Evolutionary conservation across 2,113 vertebrate species (phyloP).

Genomic region (Fukomys damarensis): DNA sequence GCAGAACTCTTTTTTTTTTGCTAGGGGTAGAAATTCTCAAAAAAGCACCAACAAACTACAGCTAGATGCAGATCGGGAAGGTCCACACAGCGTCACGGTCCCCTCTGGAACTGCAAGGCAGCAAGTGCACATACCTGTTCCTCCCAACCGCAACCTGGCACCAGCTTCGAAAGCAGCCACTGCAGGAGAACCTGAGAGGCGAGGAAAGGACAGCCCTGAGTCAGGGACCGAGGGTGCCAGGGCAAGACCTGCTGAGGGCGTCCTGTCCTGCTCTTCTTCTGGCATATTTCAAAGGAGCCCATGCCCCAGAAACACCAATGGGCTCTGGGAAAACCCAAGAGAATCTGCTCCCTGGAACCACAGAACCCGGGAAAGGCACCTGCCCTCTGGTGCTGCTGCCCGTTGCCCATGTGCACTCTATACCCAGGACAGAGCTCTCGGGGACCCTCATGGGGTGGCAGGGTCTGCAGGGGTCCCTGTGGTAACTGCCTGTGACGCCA

Average conservation of each 20-base stretch:
- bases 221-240: fast-evolving
- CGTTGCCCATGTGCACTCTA: too few relatives aligned
- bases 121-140: fast-evolving
- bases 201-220: neutral
- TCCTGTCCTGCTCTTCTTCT: fast-evolving
- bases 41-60: neutral
- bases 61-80: neutral
- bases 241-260: neutral
- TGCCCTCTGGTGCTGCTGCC: neutral
- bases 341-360: neutral
- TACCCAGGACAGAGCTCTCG: too few relatives aligned
- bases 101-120: neutral
- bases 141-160: neutral
- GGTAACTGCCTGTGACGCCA: neutral
- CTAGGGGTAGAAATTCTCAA: neutral
- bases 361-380: neutral
- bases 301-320: neutral
- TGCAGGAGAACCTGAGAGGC: neutral
- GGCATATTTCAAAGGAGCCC: neutral
- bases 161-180: neutral
- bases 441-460: neutral
- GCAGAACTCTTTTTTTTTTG: neutral
- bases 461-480: too few relatives aligned
- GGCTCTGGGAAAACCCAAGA: neutral
- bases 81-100: fast-evolving